Base-by-base conservation (phyloP, 1,140 invertebrate species). In the Megalopta genalis region DNA sequence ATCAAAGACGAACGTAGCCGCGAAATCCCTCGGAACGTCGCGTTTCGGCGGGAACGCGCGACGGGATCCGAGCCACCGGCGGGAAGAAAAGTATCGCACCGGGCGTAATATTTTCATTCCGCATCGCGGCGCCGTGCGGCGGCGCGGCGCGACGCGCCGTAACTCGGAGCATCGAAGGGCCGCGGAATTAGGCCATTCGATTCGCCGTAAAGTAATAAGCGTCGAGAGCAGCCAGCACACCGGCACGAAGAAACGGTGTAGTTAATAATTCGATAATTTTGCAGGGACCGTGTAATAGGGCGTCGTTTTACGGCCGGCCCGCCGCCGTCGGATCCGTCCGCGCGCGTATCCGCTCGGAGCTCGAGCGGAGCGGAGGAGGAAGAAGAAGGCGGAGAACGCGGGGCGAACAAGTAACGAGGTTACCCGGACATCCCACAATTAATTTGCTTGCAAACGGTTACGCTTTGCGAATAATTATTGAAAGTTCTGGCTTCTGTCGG, bases 351-450 rank as follows among this genome's bases (percentile, higher is more conserved):
- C 80, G 73, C 67, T 32, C 18, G 71, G 42, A 63, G 21, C 65
- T 12, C 3, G 49, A 16, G 49, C 49, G 18, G 16, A 21, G 49
- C 42, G 54, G 46, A 83, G 37, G 42, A 69, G 76, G 79, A 76
- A 57, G 65, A 14, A 21, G 49, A 54, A 18, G 12, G 42, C 18
- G 21, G 49, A 21, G 49, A 18, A 54, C 10, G 18, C 73, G 46
- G 60, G 67, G 71, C 42, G 68, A 82, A 71, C 77, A 69, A 87
- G 78, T 88, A 88, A 89, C 77, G 83, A 88, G 87, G 88, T 90
- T 90, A 90, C 82, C 87, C 82, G 86, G 86, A 88, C 83, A 63
- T 82, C 68, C 70, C 82, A 81, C 75, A 83, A 88, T 88, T 88
- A 88, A 90, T 87, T 89, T 85, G 63, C 77, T 83, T 73, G 79